Evolutionary conservation across 2,113 vertebrate species (phyloP).

Genomic region (Ascaphus truei): DNA sequence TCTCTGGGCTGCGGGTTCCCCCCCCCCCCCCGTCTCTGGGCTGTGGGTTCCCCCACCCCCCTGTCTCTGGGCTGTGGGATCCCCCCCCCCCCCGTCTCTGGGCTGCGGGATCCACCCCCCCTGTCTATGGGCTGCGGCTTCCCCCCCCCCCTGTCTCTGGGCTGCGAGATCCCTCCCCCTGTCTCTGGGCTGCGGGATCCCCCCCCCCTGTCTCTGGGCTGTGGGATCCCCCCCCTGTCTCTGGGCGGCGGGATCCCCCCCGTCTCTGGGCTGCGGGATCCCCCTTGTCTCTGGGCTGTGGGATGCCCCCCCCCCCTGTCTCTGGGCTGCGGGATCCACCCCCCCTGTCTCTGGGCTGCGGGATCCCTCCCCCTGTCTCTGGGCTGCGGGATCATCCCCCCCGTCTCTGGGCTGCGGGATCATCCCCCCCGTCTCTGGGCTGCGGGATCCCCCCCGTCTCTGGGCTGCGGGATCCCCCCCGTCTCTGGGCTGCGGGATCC

Average conservation of each 20-base stretch:
- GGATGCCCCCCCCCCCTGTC: conserved; percentile 42
- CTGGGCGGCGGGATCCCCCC: conserved; percentile 45
- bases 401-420: conserved; percentile 43
- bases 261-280: conserved; percentile 32
- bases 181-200: conserved; percentile 44
- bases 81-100: conserved; percentile 43
- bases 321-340: conserved; percentile 39
- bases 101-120: conserved; percentile 40
- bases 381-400: conserved; percentile 6
- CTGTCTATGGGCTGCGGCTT: conserved; percentile 44
- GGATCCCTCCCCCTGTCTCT: conserved; percentile 40
- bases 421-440: conserved; percentile 42
- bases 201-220: conserved; percentile 40
- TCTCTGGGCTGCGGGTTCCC: conserved; percentile 43
- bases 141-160: conserved; percentile 42
- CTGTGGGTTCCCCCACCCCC: conserved; percentile 42
- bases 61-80: conserved; percentile 43
- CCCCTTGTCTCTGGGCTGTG: conserved; percentile 49
- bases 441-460: conserved; percentile 41
- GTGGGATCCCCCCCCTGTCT: conserved; percentile 44
- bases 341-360: conserved; percentile 46
- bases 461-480: conserved; percentile 47
- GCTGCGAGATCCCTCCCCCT: conserved; percentile 41
- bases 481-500: conserved; percentile 33
- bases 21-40: conserved; percentile 41